Conservation (phyloP, 2,797 vertebrate species). For the Hylomyscus alleni region DNA sequence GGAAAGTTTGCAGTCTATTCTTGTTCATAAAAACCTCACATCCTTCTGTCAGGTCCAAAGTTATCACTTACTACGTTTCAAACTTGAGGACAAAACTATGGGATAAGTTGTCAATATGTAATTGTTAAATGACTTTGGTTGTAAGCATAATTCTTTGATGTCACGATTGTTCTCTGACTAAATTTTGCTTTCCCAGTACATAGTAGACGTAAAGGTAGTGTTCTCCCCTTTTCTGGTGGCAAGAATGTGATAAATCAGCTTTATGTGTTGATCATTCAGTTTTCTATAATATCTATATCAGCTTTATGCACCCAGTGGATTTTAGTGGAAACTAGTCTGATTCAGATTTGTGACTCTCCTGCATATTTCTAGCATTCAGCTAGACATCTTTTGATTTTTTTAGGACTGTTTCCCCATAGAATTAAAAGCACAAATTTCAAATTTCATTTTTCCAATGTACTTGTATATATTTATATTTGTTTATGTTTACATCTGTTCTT, state of each 20-base stretch:
- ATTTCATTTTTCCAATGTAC: neutral
- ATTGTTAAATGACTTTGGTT: neutral
- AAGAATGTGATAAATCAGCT: neutral
- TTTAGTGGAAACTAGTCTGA: neutral
- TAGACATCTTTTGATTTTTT: neutral
- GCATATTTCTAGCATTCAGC: neutral
- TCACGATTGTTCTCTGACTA: neutral
- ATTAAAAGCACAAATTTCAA: neutral
- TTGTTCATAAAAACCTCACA: neutral
- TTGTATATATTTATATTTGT: neutral
- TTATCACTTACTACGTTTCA: neutral
- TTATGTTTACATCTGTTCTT: neutral
- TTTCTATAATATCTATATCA: neutral
- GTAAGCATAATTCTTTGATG: neutral
- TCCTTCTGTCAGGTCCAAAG: neutral
- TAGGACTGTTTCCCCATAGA: neutral
- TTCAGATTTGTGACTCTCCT: neutral
- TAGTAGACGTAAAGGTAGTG: neutral
- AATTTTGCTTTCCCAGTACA: neutral
- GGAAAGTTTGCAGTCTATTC: neutral
- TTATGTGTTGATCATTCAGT: neutral
- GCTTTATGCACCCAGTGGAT: neutral
- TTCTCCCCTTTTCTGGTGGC: neutral
- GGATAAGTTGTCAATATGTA: neutral
- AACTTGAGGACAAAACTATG: neutral